A percentile compares a stretch with the other conserved stretches of the same genome.
Evolutionary conservation across 2,888 invertebrate genomes (phyloP).

Genomic region (Microctonus aethiopoides): DNA sequence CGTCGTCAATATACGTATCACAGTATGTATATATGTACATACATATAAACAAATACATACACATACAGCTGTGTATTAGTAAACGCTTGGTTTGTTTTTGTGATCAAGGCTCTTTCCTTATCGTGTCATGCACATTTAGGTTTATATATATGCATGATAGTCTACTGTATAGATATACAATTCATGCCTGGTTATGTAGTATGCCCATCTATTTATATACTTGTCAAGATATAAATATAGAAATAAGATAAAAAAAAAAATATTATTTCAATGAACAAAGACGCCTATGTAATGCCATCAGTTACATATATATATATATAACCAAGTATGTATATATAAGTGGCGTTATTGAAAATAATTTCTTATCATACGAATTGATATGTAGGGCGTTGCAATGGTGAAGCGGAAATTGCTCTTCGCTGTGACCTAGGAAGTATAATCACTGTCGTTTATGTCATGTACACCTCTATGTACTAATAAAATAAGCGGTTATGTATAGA

Average conservation of each 20-base stretch:
- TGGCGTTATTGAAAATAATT: slow-evolving; percentile 12
- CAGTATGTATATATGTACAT: not conserved
- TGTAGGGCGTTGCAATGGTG: slow-evolving; percentile 2
- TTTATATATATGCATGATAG: not conserved
- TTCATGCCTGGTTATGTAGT: not conserved
- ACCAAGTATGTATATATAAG: no score
- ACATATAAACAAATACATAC: not conserved
- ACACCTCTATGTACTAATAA: slow-evolving; percentile 36
- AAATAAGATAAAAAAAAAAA: slow-evolving; percentile 13
- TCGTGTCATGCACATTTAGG: slow-evolving; percentile 38
- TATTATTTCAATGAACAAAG: not conserved
- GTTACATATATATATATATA: not conserved
- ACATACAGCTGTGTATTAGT: not conserved
- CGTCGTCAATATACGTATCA: slow-evolving; percentile 18
- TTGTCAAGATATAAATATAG: not conserved
- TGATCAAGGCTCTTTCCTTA: slow-evolving; percentile 38
- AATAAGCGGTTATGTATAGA: slow-evolving; percentile 40
- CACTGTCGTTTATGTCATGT: slow-evolving; percentile 38
- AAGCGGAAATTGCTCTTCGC: slow-evolving; percentile 44
- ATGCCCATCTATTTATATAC: not conserved
- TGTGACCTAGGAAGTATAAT: slow-evolving; percentile 48
- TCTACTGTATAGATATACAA: not conserved
- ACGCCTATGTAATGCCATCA: not conserved
- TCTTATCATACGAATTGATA: slow-evolving; percentile 13
- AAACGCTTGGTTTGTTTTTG: not conserved